Evolutionary conservation across 2,888 invertebrate genomes (phyloP).

Genomic region (Allophyes oxyacanthae): DNA sequence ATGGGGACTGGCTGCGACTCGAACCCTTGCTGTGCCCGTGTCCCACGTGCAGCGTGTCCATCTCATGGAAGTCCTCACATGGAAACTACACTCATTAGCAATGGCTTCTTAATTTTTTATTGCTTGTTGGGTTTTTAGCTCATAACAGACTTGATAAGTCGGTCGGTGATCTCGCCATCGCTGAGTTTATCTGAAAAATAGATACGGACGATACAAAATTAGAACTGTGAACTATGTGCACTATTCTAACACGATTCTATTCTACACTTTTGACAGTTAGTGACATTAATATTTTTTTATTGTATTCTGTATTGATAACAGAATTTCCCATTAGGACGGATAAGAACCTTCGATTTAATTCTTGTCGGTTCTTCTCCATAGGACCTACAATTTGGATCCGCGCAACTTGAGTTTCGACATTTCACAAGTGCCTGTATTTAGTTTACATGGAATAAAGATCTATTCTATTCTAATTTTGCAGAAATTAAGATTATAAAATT

Average conservation of each 20-base stretch:
- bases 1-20: constrained; percentile 90
- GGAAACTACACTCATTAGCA: constrained; percentile 40
- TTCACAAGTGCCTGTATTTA: no score
- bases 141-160: constrained; percentile 42
- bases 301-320: no score
- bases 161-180: constrained; percentile 61
- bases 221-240: constrained; percentile 8
- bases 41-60: constrained; percentile 84
- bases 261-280: constrained; percentile 13
- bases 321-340: no score
- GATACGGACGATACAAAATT: constrained; percentile 15
- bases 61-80: constrained; percentile 58
- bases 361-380: no score
- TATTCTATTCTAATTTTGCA: no score
- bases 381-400: no score
- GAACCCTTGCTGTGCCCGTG: constrained; percentile 89
- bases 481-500: no score
- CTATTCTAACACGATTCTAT: no score
- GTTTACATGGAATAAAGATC: no score
- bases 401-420: no score
- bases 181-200: constrained; percentile 61
- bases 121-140: constrained; percentile 25
- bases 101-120: constrained; percentile 20
- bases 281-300: neutral
- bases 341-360: no score